A percentile compares a stretch with the other conserved stretches of the same genome.
Evolutionary conservation across 2,113 vertebrate genomes (phyloP).

Genomic region (Thymallus thymallus): DNA sequence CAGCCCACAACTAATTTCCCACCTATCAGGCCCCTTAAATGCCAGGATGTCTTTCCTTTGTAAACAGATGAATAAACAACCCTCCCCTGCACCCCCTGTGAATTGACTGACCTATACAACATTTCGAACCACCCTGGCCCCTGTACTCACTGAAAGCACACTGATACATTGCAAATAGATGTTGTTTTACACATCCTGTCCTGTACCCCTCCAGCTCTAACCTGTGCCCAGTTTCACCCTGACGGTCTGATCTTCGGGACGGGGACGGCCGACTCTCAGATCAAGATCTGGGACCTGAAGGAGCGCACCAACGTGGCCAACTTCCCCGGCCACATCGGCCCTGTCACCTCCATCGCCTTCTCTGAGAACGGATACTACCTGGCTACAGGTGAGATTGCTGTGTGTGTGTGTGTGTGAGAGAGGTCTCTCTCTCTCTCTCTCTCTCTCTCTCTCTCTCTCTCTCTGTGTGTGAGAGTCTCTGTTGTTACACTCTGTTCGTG

Average conservation of each 20-base stretch:
- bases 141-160: too few species aligned
- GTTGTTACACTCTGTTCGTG: too few species aligned
- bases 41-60: too few species aligned
- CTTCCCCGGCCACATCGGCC: conserved; percentile 85
- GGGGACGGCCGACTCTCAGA: conserved; percentile 86
- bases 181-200: not conserved
- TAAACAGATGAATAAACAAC: too few species aligned
- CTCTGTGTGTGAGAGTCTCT: not conserved
- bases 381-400: conserved; percentile 69
- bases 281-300: conserved; percentile 92
- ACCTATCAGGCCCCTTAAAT: too few species aligned
- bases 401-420: too few species aligned
- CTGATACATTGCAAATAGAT: too few species aligned
- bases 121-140: too few species aligned
- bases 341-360: conserved; percentile 87
- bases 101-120: too few species aligned
- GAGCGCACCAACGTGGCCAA: conserved; percentile 89
- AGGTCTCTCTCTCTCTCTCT: not conserved
- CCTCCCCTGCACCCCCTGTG: too few species aligned
- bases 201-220: conserved; percentile 73
- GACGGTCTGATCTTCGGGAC: conserved; percentile 88
- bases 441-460: too few species aligned
- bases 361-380: conserved; percentile 88
- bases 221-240: conserved; percentile 87
- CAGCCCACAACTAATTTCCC: too few species aligned